A percentile compares a stretch with the other conserved stretches of the same genome.
phyloP scores from a whole-genome alignment of 1,140 invertebrate genomes.

The Rhagoletis pomonella region DNA sequence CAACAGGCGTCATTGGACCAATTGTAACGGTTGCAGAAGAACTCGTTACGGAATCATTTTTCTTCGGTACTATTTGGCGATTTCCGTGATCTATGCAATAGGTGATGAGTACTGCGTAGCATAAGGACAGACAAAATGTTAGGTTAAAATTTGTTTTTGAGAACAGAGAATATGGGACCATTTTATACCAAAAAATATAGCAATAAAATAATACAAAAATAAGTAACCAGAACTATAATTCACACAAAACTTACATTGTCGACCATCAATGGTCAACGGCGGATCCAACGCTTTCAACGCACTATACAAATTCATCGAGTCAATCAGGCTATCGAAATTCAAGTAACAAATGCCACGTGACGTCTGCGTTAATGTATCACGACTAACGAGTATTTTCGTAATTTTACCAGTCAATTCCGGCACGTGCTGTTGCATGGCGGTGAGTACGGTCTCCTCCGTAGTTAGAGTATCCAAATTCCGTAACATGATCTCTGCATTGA shows the following conservation, averaged over 20 bases:
- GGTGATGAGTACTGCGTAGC: constrained; percentile 65
- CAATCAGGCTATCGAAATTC: constrained; percentile 87
- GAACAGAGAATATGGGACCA: too few species aligned
- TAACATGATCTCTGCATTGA: constrained; percentile 84
- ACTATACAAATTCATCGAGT: constrained; percentile 87
- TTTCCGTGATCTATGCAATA: constrained; percentile 68
- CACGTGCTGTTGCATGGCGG: constrained; percentile 81
- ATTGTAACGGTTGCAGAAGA: not conserved
- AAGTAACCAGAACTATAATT: not conserved
- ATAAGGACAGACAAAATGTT: too few species aligned
- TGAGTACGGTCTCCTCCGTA: constrained; percentile 88
- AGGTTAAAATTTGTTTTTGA: too few species aligned
- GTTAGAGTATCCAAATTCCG: constrained; percentile 89
- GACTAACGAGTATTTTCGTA: constrained; percentile 85
- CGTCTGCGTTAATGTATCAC: constrained; percentile 86
- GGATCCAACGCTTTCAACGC: constrained; percentile 78
- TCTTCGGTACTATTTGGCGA: constrained; percentile 58
- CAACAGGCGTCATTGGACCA: constrained; percentile 54
- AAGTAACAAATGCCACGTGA: constrained; percentile 90
- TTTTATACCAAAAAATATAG: too few species aligned
- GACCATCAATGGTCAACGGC: constrained; percentile 80
- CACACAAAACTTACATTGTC: constrained; percentile 75
- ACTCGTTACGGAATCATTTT: not conserved
- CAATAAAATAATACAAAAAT: too few species aligned
- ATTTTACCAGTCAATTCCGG: constrained; percentile 79